Base-by-base conservation (phyloP, 35 echinoderm and acorn worm species). In the Ptychodera flava region DNA sequence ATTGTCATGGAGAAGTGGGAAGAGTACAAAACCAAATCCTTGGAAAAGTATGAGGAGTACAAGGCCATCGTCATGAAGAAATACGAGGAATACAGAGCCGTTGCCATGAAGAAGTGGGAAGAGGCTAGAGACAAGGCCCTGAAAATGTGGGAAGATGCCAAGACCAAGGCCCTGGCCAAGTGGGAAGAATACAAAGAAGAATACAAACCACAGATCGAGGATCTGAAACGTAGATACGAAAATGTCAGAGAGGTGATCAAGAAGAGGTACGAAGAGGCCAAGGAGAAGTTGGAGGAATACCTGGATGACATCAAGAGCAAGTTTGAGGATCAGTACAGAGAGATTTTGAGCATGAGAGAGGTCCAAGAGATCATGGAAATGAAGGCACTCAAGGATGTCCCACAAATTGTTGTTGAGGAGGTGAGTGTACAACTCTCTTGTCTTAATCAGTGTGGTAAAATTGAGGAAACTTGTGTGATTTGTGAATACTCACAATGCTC, bases 201-300 rank as follows among this genome's bases (percentile, higher is more conserved):
- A 28, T 29, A 84, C 77, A 34, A 79, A 28, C 64, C 79, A 45
- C 85, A 64, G 45, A 12, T 88, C 35, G 38, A 84, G 45, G 78
- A 89, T 16, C 6, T 64, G 45, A 64, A 64, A 64, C 45, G 22
- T 6, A 64, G 45, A 64, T 12, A 12, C 22, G 45, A 64, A 64
- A 22, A 64, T 12, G 6, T 64, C 45, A 6, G 45, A 6, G 22
- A 6, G 22, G 45, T 12, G 45, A 64, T 78, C 30, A 53, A 85
- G 1, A 84, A 36, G 15, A 77, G 36, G 36, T 36, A 38, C 28
- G 33, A 10, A 0, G 76, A 77, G 30, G 27, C 85, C 12, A 30
- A 83, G 0, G 81, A 85, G 33, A 83, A 92, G 34, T 37, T 85
- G 28, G 53, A 88, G 32, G 34, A 34, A 36, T 78, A 88, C 1